Evolutionary conservation across 2,888 invertebrate species (phyloP).

Genomic region (Scotopteryx bipunctaria): DNA sequence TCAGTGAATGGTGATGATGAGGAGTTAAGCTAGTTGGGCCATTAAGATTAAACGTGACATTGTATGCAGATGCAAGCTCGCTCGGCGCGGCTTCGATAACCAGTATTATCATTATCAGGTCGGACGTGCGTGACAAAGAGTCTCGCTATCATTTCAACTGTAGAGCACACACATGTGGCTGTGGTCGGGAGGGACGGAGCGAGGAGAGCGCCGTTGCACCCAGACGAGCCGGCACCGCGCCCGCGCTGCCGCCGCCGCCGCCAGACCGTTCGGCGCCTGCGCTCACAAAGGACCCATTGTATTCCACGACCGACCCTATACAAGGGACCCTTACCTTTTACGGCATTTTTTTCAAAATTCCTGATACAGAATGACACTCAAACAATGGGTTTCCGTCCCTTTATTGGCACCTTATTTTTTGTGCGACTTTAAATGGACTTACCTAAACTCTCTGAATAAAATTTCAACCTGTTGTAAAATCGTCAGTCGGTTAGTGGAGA

Average conservation of each 20-base stretch:
- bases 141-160: slow-evolving; percentile 21
- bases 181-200: slow-evolving; percentile 3
- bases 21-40: slow-evolving; percentile 1
- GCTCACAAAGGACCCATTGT: slow-evolving; percentile 79
- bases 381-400: slow-evolving; percentile 83
- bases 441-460: slow-evolving; percentile 70
- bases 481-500: slow-evolving; percentile 44
- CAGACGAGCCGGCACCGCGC: slow-evolving; percentile 63
- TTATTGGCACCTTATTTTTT: slow-evolving; percentile 83
- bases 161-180: slow-evolving; percentile 13
- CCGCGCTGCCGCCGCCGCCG: slow-evolving; percentile 42
- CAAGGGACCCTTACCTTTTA: slow-evolving; percentile 68
- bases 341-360: slow-evolving; percentile 72
- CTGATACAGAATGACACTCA: slow-evolving; percentile 77
- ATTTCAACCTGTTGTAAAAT: slow-evolving; percentile 74
- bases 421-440: slow-evolving; percentile 70
- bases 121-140: slow-evolving; percentile 42
- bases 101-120: slow-evolving; percentile 32
- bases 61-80: slow-evolving; percentile 55
- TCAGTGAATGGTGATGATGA: not conserved
- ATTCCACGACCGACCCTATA: slow-evolving; percentile 67
- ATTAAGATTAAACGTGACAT: slow-evolving; percentile 42
- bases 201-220: slow-evolving; percentile 34
- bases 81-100: slow-evolving; percentile 36
- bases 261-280: slow-evolving; percentile 81